Base-by-base conservation (phyloP, 2,113 vertebrate genomes). In the Micronisus gabar region DNA sequence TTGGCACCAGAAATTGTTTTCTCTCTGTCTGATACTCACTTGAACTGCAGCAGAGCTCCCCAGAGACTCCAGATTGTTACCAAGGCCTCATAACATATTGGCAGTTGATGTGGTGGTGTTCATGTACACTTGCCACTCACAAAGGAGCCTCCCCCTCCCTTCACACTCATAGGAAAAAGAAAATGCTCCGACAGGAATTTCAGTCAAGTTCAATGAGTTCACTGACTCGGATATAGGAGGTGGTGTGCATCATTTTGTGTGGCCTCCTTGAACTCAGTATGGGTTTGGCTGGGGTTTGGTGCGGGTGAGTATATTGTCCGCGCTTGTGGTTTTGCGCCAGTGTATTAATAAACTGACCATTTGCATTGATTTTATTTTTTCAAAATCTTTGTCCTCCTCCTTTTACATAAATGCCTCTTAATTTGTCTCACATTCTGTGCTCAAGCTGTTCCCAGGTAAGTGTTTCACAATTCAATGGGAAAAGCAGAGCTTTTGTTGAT, bases 1-100 rank as follows among this genome's bases (percentile, higher is more conserved):
- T 99, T 99, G 99, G 99, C 99, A 99, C 99, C 99, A 99, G 99
- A 99, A 99, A 99, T 99, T 99, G 99, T 99, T 99, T 99, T 99
- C 99, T 99, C 99, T 99, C 99, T 98, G 98, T 99, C 99, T 99
- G 99, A 99, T 99, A 99, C 98, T 98, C 99, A 99, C 98, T 99
- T 98, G 98, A 99, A 99, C 99, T 99, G 99, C 99, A 97, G 98
- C 99, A 98, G 98, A 98, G 98, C 98, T 99, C 99, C 99, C 99
- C 93, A 66, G 99, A 98, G 99, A 99, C 99, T 98, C 97, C 97
- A 98, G 99, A 99, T 99, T 99, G 99, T 99, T 99, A 99, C 99
- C 98, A 98, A 98, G 98, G 98, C 98, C 99, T 99, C 98, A 98
- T 99, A 99, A 99, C 99, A 99, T 99, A 99, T 99, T 99, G 99